phyloP scores from a whole-genome alignment of 2,113 vertebrate genomes.

The Siphamia tubifer region DNA sequence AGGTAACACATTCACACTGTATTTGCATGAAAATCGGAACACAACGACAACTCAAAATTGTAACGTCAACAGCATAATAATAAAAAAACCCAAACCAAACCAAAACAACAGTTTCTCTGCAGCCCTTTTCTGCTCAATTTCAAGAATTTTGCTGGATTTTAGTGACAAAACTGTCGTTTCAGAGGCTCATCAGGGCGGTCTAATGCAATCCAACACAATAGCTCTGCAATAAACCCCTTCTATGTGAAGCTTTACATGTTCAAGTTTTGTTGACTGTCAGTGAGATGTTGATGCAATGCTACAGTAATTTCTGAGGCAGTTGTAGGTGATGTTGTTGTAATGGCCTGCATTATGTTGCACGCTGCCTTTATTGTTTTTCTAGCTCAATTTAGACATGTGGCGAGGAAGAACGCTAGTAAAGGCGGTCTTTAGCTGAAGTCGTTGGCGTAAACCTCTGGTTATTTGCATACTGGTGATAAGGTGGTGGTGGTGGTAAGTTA shows the following conservation, averaged over 20 bases:
- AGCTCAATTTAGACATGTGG: neutral
- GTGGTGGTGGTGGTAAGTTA: too few species aligned
- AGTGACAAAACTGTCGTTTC: neutral
- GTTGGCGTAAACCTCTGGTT: too few species aligned
- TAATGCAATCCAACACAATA: conserved; percentile 8
- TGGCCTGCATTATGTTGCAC: neutral
- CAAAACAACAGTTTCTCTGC: rapidly evolving
- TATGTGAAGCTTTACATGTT: neutral
- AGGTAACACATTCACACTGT: too few species aligned
- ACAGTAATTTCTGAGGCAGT: neutral
- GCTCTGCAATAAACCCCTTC: neutral
- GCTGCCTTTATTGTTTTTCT: neutral
- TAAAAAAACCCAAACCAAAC: neutral
- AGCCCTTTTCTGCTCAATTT: too few species aligned
- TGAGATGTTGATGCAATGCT: conserved; percentile 22
- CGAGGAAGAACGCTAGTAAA: neutral
- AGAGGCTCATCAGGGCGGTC: conserved; percentile 79
- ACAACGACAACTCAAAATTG: too few species aligned
- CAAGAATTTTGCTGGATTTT: neutral
- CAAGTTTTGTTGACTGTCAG: neutral
- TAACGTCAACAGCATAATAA: too few species aligned
- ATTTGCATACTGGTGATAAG: too few species aligned
- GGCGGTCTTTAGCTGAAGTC: too few species aligned
- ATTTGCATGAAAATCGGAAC: too few species aligned
- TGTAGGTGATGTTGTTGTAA: neutral